Percentiles rank a stretch among this genome's conserved stretches.
Evolutionary conservation across 1,140 invertebrate species (phyloP).

Genomic region (Adelges cooleyi): DNA sequence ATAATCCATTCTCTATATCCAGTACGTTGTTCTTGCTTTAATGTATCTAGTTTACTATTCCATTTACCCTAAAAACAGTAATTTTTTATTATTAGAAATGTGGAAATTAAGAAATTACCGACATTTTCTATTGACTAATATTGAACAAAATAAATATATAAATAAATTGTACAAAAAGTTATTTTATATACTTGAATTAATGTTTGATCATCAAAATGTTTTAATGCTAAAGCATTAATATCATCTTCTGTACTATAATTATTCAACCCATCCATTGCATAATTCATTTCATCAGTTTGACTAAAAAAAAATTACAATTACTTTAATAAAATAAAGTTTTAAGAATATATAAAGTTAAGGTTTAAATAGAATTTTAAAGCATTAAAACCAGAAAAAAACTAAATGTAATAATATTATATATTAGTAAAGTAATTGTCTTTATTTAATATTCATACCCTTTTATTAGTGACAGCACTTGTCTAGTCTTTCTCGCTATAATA

Average conservation of each 20-base stretch:
- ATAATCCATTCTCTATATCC: slow-evolving; percentile 72
- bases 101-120: too few species aligned
- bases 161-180: background rate
- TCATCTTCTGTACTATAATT: slow-evolving; percentile 58
- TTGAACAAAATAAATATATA: background rate
- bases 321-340: too few species aligned
- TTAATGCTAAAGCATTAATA: slow-evolving; percentile 60
- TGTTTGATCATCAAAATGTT: slow-evolving; percentile 65
- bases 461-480: slow-evolving; percentile 39
- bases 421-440: background rate
- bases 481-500: slow-evolving; percentile 51
- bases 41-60: slow-evolving; percentile 59
- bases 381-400: too few species aligned
- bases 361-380: too few species aligned
- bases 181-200: slow-evolving; percentile 48
- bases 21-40: slow-evolving; percentile 57
- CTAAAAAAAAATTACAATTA: slow-evolving; percentile 25
- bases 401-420: too few species aligned
- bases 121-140: background rate
- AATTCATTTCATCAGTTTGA: slow-evolving; percentile 66
- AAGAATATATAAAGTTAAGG: too few species aligned
- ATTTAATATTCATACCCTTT: slow-evolving; percentile 38
- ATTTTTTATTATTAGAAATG: too few species aligned
- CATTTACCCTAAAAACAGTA: slow-evolving; percentile 39
- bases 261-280: slow-evolving; percentile 53